Evolutionary conservation across 2,113 vertebrate genomes (phyloP).

Genomic region (Pelobates fuscus): DNA sequence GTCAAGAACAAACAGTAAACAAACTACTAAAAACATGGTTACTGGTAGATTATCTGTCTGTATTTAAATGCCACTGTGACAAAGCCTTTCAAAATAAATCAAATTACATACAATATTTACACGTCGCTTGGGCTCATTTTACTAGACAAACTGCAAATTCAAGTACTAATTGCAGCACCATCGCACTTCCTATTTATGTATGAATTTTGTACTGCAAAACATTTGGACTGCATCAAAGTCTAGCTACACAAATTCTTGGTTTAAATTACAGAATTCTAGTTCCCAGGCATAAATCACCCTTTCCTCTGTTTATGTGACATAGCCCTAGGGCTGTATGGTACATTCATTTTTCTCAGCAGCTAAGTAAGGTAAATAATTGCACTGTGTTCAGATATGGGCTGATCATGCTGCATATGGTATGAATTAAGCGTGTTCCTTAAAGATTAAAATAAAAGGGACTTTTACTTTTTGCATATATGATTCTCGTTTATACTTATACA

Average conservation of each 20-base stretch:
- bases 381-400: slow-evolving; percentile 73
- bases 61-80: slow-evolving; percentile 12
- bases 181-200: slow-evolving; percentile 49
- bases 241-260: slow-evolving; percentile 55
- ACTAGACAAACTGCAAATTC: slow-evolving; percentile 41
- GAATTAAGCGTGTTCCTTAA: slow-evolving; percentile 65
- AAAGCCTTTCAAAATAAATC: slow-evolving; percentile 35
- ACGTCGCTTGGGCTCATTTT: slow-evolving; percentile 9
- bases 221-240: slow-evolving; percentile 51
- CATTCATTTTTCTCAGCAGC: slow-evolving; percentile 68
- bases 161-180: slow-evolving; percentile 37
- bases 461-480: no score
- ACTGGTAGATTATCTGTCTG: neutral
- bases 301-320: slow-evolving; percentile 57
- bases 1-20: neutral
- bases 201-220: slow-evolving; percentile 51
- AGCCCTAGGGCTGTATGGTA: slow-evolving; percentile 64
- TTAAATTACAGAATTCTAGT: slow-evolving; percentile 53
- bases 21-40: neutral
- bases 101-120: slow-evolving; percentile 25
- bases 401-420: slow-evolving; percentile 66
- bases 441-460: no score
- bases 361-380: slow-evolving; percentile 80
- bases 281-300: slow-evolving; percentile 55
- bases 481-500: no score